Conservation (phyloP, 2,888 invertebrate genomes). For the Aphidoletes aphidimyza region DNA sequence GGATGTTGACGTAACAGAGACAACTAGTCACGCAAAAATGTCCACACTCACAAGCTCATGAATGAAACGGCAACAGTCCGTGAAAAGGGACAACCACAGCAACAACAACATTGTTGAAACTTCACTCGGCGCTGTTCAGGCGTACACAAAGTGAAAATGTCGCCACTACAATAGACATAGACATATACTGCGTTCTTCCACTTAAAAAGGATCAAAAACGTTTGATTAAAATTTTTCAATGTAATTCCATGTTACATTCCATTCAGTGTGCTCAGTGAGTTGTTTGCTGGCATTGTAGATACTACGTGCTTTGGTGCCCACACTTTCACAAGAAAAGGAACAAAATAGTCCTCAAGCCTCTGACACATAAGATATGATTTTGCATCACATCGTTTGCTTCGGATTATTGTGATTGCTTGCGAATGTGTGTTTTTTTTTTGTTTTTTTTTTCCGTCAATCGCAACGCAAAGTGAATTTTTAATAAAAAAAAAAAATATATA, state of each 20-base stretch:
- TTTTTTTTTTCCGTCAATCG: not conserved
- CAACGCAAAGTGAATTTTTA: not conserved
- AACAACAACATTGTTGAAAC: not conserved
- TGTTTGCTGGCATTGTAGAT: conserved; percentile 35
- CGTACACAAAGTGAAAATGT: conserved; percentile 13
- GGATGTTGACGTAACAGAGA: not conserved
- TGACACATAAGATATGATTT: not conserved
- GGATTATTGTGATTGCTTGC: not conserved
- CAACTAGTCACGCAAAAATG: not conserved
- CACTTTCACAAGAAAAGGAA: no score
- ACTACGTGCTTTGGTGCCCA: not conserved
- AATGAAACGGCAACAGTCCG: not conserved
- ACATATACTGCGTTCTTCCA: not conserved
- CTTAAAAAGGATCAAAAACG: conserved; percentile 28
- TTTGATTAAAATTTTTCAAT: conserved; percentile 44
- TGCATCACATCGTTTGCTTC: not conserved
- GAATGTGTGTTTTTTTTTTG: not conserved
- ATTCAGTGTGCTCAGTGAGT: conserved; percentile 17
- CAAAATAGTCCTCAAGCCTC: no score
- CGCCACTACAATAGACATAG: not conserved
- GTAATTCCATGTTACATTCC: not conserved
- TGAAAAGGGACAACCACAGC: not conserved
- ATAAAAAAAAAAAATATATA: not conserved
- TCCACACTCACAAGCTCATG: not conserved
- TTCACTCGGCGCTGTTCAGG: not conserved